Percentiles rank a stretch among this genome's conserved stretches.
Conservation (phyloP, 2,113 vertebrate genomes). For the Glaucidium brasilianum region DNA sequence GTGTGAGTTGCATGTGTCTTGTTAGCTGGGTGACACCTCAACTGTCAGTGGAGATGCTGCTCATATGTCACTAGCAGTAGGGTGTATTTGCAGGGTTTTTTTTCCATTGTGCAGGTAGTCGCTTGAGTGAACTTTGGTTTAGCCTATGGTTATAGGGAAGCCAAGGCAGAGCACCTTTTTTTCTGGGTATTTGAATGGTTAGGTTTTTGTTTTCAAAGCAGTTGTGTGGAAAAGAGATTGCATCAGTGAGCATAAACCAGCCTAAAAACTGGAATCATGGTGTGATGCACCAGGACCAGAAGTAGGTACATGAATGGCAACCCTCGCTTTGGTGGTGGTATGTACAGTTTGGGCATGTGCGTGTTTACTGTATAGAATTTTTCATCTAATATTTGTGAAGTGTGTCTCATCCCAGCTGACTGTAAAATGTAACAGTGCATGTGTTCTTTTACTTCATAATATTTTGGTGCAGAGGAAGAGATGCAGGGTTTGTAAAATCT, state of each 20-base stretch:
- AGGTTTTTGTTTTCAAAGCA: background rate
- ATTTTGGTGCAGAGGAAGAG: background rate
- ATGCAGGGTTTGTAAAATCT: background rate
- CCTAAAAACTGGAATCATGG: background rate
- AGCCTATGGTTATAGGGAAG: background rate
- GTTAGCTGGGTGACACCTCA: background rate
- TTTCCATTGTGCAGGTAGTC: accelerated
- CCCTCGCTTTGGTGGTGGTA: background rate
- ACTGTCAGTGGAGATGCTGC: accelerated
- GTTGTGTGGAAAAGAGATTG: background rate
- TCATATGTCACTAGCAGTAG: background rate
- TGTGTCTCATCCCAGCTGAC: background rate
- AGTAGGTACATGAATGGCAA: background rate
- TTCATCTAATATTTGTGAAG: background rate
- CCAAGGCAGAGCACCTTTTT: background rate
- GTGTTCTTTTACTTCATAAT: background rate
- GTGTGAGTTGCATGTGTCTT: accelerated
- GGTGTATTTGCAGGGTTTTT: background rate
- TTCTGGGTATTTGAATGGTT: background rate
- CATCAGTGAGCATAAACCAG: background rate
- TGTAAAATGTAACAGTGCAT: background rate
- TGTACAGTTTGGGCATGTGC: background rate
- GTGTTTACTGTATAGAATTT: background rate
- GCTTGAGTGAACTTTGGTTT: background rate
- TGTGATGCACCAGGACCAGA: background rate